A percentile compares a stretch with the other conserved stretches of the same genome.
Conservation (phyloP, 2,888 invertebrate species). For the Meandrusa payeni region DNA sequence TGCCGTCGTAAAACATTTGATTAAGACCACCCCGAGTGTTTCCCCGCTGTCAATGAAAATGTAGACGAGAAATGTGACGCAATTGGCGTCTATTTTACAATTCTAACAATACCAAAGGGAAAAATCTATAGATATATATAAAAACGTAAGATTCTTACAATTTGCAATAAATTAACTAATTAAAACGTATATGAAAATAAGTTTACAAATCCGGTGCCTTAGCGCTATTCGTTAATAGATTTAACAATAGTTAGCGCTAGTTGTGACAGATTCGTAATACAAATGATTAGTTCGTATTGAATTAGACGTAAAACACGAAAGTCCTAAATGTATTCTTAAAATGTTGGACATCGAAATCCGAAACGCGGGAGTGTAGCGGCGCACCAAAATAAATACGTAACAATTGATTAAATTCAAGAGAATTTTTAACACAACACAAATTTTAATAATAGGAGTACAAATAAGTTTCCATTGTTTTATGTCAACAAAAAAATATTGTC, state of each 20-base stretch:
- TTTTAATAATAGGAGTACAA: too few species aligned
- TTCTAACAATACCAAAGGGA: constrained; percentile 17
- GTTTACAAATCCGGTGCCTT: constrained; percentile 24
- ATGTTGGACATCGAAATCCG: too few species aligned
- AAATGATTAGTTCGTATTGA: neutral
- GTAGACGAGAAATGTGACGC: neutral
- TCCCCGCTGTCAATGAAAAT: constrained; percentile 12
- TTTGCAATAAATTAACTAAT: constrained; percentile 15
- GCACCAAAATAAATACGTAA: neutral
- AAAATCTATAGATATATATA: constrained; percentile 4
- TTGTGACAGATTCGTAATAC: constrained; percentile 11
- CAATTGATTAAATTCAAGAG: too few species aligned
- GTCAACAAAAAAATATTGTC: too few species aligned
- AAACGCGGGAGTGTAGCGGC: constrained; percentile 9
- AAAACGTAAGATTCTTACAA: constrained; percentile 12
- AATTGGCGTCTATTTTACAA: neutral
- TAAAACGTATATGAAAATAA: constrained; percentile 14
- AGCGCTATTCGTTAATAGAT: constrained; percentile 22
- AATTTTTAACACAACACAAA: too few species aligned
- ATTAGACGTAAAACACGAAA: too few species aligned
- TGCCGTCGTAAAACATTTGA: constrained; percentile 6
- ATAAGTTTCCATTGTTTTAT: too few species aligned
- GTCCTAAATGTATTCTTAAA: too few species aligned
- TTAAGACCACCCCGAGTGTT: constrained; percentile 5
- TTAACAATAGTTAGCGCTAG: constrained; percentile 20